These are phyloP conservation scores for Danionella cerebrum DNA, from an alignment of 2,113 vertebrate species.

Conservation along the genomic window DNA sequence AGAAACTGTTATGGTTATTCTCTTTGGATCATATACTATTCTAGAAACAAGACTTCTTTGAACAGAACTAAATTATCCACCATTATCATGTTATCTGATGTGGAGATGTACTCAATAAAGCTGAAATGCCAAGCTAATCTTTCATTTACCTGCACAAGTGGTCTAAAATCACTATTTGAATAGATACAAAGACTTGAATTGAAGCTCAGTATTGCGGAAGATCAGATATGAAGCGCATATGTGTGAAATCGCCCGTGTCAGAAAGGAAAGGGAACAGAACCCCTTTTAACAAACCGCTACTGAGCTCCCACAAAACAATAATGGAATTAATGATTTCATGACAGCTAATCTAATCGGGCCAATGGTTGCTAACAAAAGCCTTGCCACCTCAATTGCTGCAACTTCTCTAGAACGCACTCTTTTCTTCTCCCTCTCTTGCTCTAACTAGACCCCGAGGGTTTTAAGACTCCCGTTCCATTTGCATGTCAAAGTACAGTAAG, in stretches of 20 bases:
- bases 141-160: neutral
- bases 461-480: conserved; percentile 25
- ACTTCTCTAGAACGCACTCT: conserved; percentile 9
- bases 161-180: neutral
- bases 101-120: neutral
- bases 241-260: neutral
- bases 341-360: conserved; percentile 31
- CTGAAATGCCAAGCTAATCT: neutral
- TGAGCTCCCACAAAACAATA: conserved; percentile 28
- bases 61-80: neutral
- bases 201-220: neutral
- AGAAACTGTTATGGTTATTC: too few species aligned
- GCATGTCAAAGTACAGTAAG: conserved; percentile 33
- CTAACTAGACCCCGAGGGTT: conserved; percentile 26
- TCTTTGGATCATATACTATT: too few species aligned
- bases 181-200: neutral
- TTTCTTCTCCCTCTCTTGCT: conserved; percentile 8
- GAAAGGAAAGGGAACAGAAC: neutral
- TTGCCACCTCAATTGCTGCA: neutral
- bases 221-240: neutral
- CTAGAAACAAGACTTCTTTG: too few species aligned
- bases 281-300: conserved; percentile 15
- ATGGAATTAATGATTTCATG: conserved; percentile 34
- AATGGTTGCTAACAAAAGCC: conserved; percentile 32
- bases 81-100: neutral